Conservation (phyloP, 2,113 vertebrate species). For the Mormyrus iriodes region DNA sequence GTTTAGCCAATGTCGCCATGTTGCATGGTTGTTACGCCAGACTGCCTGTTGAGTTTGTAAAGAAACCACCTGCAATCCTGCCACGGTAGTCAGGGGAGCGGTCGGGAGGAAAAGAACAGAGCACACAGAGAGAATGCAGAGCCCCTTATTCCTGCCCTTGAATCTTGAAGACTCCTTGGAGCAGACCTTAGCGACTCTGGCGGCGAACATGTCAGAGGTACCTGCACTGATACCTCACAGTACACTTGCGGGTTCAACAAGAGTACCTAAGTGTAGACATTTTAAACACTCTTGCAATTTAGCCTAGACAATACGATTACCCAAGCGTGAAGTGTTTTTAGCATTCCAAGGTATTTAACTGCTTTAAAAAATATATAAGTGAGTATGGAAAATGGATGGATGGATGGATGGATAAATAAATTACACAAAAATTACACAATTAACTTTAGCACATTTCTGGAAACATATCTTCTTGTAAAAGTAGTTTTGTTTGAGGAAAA, state of each 20-base stretch:
- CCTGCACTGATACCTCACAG: neutral
- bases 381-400: neutral
- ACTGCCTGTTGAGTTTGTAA: neutral
- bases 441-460: neutral
- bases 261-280: neutral
- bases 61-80: constrained; percentile 5
- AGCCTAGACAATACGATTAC: neutral
- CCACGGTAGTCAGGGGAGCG: neutral
- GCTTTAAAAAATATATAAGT: neutral
- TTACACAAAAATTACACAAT: neutral
- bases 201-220: neutral
- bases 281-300: neutral
- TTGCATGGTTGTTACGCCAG: constrained; percentile 4
- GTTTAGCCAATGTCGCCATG: neutral
- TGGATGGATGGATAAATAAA: neutral
- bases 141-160: neutral
- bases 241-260: neutral
- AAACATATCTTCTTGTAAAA: neutral
- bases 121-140: neutral
- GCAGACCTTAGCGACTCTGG: neutral
- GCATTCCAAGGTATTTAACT: neutral
- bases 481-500: neutral
- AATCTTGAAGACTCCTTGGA: neutral
- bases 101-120: neutral
- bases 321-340: neutral